These are phyloP conservation scores for Gopherus flavomarginatus DNA, from an alignment of 2,113 vertebrate species.

Conservation along the genomic window DNA sequence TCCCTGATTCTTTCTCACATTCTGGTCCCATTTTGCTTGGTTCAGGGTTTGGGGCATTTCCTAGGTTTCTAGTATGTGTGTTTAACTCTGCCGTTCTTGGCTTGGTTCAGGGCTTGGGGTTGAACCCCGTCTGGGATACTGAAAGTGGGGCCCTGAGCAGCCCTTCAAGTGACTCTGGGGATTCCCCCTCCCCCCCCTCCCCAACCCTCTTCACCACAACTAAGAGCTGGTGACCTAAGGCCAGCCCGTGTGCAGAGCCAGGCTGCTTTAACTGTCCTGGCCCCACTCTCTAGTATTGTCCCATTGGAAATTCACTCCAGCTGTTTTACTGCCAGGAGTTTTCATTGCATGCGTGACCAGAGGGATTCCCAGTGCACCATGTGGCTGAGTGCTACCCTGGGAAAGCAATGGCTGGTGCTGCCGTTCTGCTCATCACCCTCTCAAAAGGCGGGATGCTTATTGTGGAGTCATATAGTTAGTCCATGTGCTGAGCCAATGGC, in stretches of 20 bases:
- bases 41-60: no score
- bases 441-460: background rate
- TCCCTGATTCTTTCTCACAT: background rate
- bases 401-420: background rate
- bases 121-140: background rate
- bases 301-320: background rate
- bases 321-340: background rate
- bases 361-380: background rate
- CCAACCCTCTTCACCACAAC: background rate
- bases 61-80: no score
- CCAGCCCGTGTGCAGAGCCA: no score
- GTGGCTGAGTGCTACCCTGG: background rate
- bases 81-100: no score
- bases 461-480: no score
- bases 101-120: background rate
- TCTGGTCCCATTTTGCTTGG: background rate
- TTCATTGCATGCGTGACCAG: background rate
- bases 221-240: background rate
- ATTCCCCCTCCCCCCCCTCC: no score
- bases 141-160: background rate
- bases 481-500: no score
- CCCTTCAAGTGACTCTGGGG: background rate
- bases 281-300: background rate
- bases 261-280: no score
- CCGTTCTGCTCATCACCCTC: background rate